Conservation (phyloP, 2,113 vertebrate species). For the Genyomyrus donnyi region DNA sequence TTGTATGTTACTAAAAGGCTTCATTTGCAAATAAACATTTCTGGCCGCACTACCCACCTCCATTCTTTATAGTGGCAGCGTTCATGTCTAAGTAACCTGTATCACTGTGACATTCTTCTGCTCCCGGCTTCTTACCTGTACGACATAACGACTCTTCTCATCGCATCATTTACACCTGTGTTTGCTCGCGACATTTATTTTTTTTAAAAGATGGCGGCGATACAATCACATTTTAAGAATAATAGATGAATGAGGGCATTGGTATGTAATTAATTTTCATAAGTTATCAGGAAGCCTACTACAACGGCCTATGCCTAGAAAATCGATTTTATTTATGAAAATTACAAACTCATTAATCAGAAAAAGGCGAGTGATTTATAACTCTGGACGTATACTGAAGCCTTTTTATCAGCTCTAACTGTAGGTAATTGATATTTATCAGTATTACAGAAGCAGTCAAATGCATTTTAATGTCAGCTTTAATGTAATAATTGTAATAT, state of each 20-base stretch:
- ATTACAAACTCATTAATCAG: neutral
- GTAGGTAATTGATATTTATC: neutral
- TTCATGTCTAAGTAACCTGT: neutral
- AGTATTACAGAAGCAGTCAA: neutral
- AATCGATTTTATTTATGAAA: neutral
- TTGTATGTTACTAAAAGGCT: neutral
- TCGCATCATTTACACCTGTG: neutral
- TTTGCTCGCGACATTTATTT: neutral
- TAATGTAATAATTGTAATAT: neutral
- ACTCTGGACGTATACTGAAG: neutral
- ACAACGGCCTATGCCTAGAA: neutral
- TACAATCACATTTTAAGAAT: neutral
- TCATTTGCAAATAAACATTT: neutral
- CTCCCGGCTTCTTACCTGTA: neutral
- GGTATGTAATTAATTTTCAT: neutral
- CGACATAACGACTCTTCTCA: neutral
- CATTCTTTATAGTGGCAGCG: neutral
- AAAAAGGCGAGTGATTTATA: neutral
- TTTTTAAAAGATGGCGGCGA: neutral
- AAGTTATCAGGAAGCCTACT: neutral
- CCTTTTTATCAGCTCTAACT: neutral
- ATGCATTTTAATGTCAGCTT: neutral
- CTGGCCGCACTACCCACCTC: neutral
- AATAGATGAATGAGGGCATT: neutral
- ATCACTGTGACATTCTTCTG: neutral